Evolutionary conservation across 2,113 vertebrate genomes (phyloP), one percentile per base, ranked within the genome.

Genomic region (Lagopus muta): DNA sequence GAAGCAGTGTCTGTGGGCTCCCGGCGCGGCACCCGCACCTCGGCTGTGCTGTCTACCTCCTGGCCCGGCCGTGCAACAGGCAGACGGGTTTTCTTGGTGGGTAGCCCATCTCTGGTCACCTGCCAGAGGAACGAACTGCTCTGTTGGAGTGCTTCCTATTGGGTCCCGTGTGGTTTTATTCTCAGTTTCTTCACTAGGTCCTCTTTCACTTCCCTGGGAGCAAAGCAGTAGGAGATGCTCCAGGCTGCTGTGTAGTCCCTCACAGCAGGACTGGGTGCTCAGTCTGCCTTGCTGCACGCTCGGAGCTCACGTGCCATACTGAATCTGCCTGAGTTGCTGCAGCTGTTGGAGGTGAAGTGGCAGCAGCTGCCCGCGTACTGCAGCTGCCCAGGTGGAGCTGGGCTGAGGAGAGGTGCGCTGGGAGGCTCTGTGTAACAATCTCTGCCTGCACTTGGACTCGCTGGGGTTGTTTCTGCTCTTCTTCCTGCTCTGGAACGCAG

Each of bases 111-210:
- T 70, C 20, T 38, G 82, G 48, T 70, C 11, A 17, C 40, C 82
- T 50, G 7, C 0, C 1, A 38, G 40, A 50, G n/a, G 17, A 22
- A 1, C 61, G 1, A 32, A 4, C 43, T 72, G 32, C 4, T 58
- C 45, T 32, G 11, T 7, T 36, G 45, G 3, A 40, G 40, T 13
- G 32, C 4, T 27, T 57, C 16, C 11, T 88, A 20, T 27, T n/a
- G 34, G 42, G 11, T 71, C 19, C 55, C 25, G 77, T 42, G 52
- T 40, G 2, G 18, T 72, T 74, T 90, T 72, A 36, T 67, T 48
- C 66, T 69, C 32, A 30, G 38, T 89, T 86, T 91, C 38, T 90
- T 71, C 57, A 60, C 6, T 17, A n/a, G 38, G 27, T 58, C 40
- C 71, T 86, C 71, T 92, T 90, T 86, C 10, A 4, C 18, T 84